These are phyloP conservation scores for Mormyrus hasselquistii DNA, from an alignment of 2,797 vertebrate species.

Conservation along the genomic window DNA sequence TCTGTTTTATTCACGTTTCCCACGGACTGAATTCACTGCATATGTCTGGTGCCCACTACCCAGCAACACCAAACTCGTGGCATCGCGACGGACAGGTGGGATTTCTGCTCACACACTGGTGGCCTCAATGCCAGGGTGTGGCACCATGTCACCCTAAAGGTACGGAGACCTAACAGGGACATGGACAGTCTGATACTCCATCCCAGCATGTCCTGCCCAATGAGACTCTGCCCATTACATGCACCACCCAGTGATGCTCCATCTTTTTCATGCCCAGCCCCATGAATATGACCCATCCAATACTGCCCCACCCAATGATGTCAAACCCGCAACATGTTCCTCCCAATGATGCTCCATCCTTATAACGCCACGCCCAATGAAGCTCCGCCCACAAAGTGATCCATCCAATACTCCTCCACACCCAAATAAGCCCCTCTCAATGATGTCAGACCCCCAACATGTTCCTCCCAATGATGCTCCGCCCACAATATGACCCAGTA, in stretches of 20 bases:
- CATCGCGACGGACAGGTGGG: not conserved
- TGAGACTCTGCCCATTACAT: not conserved
- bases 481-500: not conserved
- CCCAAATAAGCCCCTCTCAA: not conserved
- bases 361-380: not conserved
- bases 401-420: not conserved
- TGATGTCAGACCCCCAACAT: not conserved
- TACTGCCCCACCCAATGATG: not conserved
- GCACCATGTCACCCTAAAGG: not conserved
- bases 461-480: not conserved
- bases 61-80: not conserved
- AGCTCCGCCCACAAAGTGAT: not conserved
- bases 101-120: not conserved
- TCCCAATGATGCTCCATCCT: not conserved
- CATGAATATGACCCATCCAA: not conserved
- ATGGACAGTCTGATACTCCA: not conserved
- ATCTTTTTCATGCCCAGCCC: not conserved
- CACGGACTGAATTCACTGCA: not conserved
- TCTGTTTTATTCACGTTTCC: not conserved
- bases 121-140: not conserved
- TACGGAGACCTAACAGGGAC: not conserved
- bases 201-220: not conserved
- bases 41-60: not conserved
- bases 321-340: not conserved
- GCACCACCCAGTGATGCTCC: not conserved